Evolutionary conservation across 2,113 vertebrate genomes (phyloP).

Genomic region (Ceratotherium simum): DNA sequence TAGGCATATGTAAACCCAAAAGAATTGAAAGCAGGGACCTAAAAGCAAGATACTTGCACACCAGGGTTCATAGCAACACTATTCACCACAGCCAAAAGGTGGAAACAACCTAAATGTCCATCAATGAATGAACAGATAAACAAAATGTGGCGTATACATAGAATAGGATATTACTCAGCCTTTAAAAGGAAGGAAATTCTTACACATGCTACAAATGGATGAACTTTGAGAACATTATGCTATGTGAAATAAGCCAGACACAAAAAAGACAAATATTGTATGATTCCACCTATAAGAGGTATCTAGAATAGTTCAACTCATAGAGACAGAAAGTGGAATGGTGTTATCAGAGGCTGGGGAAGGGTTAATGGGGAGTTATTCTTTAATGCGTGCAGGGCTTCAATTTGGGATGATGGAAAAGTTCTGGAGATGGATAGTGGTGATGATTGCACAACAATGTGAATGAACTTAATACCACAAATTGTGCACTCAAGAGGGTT

Average conservation of each 20-base stretch:
- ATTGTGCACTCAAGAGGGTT: background rate
- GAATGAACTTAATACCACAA: background rate
- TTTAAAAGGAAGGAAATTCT: background rate
- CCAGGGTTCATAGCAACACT: background rate
- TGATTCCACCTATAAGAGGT: background rate
- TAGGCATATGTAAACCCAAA: background rate
- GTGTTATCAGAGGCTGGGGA: background rate
- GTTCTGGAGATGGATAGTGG: background rate
- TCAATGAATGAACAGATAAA: background rate
- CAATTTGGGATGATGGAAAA: background rate
- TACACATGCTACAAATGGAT: background rate
- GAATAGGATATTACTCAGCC: background rate
- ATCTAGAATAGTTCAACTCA: background rate
- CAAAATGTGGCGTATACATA: background rate
- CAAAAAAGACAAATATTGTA: background rate
- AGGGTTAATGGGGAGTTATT: background rate
- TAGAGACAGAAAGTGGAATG: background rate
- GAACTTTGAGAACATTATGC: background rate
- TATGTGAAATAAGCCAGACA: background rate
- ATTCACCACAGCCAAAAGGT: background rate
- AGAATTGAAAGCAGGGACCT: background rate
- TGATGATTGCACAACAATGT: background rate
- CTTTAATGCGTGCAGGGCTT: background rate
- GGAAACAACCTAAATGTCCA: background rate
- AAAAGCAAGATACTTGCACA: background rate